phyloP scores from a whole-genome alignment of 2,797 vertebrate genomes.

The Enteromius fasciolatus region DNA sequence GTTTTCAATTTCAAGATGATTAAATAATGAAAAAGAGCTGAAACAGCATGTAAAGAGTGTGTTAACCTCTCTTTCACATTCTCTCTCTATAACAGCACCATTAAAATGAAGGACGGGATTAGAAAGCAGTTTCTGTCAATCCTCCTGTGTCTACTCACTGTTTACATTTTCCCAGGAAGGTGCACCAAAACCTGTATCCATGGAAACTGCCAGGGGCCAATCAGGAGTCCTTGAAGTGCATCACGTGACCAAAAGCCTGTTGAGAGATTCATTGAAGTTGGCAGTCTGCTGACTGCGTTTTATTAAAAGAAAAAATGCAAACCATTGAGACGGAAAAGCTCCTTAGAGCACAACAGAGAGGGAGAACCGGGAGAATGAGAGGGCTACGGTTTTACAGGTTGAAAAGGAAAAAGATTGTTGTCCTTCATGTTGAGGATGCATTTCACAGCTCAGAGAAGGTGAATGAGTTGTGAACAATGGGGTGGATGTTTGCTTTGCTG shows the following conservation, averaged over 20 bases:
- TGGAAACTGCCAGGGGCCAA: slow-evolving; percentile 78
- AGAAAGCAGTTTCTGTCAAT: slow-evolving; percentile 80
- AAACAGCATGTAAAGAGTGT: neutral
- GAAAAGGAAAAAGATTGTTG: slow-evolving; percentile 58
- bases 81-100: slow-evolving; percentile 60
- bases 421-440: slow-evolving; percentile 58
- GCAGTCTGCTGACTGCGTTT: slow-evolving; percentile 69
- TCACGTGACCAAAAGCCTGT: slow-evolving; percentile 69
- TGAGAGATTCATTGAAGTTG: slow-evolving; percentile 74
- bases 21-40: neutral
- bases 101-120: slow-evolving; percentile 79
- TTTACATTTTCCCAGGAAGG: slow-evolving; percentile 73
- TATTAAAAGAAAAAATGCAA: slow-evolving; percentile 64
- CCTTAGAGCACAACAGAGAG: slow-evolving; percentile 62
- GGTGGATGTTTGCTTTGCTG: slow-evolving; percentile 56
- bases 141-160: slow-evolving; percentile 72
- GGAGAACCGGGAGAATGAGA: slow-evolving; percentile 45
- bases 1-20: neutral
- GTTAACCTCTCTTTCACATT: slow-evolving; percentile 2
- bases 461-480: slow-evolving; percentile 49
- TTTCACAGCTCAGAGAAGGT: slow-evolving; percentile 58
- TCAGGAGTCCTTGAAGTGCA: slow-evolving; percentile 62
- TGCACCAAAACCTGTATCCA: slow-evolving; percentile 73
- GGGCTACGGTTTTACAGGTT: slow-evolving; percentile 52
- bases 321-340: slow-evolving; percentile 64